Evolutionary conservation across 2,113 vertebrate genomes (phyloP).

Genomic region (Trichomycterus rosablanca): DNA sequence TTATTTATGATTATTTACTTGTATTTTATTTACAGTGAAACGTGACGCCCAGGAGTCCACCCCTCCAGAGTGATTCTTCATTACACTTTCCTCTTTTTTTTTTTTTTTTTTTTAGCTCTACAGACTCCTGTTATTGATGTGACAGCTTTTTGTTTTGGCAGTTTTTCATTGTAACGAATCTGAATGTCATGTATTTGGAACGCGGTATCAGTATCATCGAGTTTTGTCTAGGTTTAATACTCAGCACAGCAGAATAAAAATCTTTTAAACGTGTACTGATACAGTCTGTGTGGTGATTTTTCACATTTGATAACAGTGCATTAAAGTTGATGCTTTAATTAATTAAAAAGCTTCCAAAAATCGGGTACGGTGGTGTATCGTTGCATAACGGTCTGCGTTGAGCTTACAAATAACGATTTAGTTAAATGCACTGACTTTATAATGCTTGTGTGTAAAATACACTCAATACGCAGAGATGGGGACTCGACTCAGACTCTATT

Average conservation of each 20-base stretch:
- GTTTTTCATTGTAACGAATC: conserved; percentile 23
- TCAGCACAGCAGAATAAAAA: conserved; percentile 39
- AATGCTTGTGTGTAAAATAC: too few relatives aligned
- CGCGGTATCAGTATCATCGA: conserved; percentile 9
- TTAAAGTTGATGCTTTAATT: too few relatives aligned
- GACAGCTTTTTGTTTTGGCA: conserved; percentile 20
- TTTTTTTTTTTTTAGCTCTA: background rate
- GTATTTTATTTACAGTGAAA: conserved; percentile 58
- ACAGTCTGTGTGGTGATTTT: background rate
- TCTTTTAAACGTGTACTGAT: conserved; percentile 26
- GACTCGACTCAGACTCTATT: too few relatives aligned
- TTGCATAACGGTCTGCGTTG: too few relatives aligned
- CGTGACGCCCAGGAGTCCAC: conserved; percentile 63
- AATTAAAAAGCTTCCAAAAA: too few relatives aligned
- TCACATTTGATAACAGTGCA: background rate
- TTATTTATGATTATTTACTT: too few relatives aligned
- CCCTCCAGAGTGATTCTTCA: conserved; percentile 57
- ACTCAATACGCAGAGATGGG: too few relatives aligned
- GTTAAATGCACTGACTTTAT: too few relatives aligned
- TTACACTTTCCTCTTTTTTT: conserved; percentile 11
- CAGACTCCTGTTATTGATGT: background rate
- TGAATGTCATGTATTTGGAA: conserved; percentile 13
- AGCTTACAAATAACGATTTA: too few relatives aligned
- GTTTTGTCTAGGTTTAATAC: conserved; percentile 31
- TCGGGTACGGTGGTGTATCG: too few relatives aligned